Evolutionary conservation across 2,888 invertebrate species (phyloP).

Genomic region (Timema cristinae): DNA sequence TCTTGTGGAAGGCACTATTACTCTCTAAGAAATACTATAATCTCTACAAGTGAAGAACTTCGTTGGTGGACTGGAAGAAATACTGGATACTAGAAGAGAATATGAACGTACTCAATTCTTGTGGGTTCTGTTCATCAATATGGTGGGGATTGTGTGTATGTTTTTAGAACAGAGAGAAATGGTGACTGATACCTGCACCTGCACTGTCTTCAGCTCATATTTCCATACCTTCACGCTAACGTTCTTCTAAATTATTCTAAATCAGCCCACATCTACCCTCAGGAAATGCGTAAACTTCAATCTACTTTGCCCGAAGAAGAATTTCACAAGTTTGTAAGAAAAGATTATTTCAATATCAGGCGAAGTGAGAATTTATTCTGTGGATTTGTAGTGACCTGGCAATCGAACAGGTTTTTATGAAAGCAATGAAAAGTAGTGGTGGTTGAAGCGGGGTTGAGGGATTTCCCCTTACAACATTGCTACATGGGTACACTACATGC

Average conservation of each 20-base stretch:
- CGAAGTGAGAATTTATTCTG: background rate
- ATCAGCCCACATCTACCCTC: background rate
- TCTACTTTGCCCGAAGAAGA: background rate
- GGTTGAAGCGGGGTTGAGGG: constrained; percentile 4
- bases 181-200: background rate
- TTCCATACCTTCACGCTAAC: background rate
- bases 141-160: background rate
- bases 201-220: background rate
- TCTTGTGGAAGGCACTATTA: too few species aligned
- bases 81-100: too few species aligned
- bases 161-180: background rate
- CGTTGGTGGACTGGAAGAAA: too few species aligned
- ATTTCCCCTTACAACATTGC: constrained; percentile 4
- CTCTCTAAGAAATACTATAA: too few species aligned
- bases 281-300: constrained; percentile 3
- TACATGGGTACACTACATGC: background rate
- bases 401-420: background rate
- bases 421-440: background rate
- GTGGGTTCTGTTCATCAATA: constrained; percentile 5
- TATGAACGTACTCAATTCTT: too few species aligned
- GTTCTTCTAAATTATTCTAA: background rate
- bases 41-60: too few species aligned
- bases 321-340: background rate
- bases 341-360: background rate
- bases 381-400: background rate